Percentiles rank a stretch among this genome's conserved stretches.
Conservation (phyloP, 1,140 invertebrate species). For the Drosophila asahinai region DNA sequence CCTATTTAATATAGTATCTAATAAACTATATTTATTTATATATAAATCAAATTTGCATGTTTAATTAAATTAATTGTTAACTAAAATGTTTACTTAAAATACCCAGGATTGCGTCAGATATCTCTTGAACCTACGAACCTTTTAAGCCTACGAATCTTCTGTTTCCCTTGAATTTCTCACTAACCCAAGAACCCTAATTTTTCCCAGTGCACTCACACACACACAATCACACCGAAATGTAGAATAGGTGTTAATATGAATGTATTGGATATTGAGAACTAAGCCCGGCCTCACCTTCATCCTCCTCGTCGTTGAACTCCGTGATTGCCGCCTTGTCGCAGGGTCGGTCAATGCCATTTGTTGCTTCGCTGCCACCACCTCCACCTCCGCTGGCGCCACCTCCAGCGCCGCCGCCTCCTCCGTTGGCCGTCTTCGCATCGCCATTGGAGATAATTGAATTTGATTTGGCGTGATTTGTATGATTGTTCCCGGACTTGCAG, state of each 20-base stretch:
- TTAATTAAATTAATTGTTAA: no score
- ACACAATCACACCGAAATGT: constrained; percentile 43
- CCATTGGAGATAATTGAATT: constrained; percentile 83
- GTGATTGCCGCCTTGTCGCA: constrained; percentile 79
- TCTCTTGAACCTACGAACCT: no score
- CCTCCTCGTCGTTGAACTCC: constrained; percentile 78
- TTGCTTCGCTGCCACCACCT: constrained; percentile 48
- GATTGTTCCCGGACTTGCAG: constrained; percentile 66
- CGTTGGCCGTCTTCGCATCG: constrained; percentile 67
- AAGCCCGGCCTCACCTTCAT: constrained; percentile 75
- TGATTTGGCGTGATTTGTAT: constrained; percentile 81
- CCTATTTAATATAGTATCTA: no score
- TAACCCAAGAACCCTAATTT: neutral
- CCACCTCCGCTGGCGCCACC: neutral
- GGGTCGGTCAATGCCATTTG: constrained; percentile 71
- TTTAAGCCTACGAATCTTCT: no score
- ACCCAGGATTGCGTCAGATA: no score
- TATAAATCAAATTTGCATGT: no score
- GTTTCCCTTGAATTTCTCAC: neutral
- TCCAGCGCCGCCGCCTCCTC: constrained; percentile 21
- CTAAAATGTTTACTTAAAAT: neutral
- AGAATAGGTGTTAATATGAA: constrained; percentile 54
- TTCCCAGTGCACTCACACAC: constrained; percentile 18
- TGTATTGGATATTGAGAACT: constrained; percentile 41
- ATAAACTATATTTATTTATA: no score